Conservation (phyloP, 2,797 vertebrate genomes). For the Myoxocephalus aenaeus region DNA sequence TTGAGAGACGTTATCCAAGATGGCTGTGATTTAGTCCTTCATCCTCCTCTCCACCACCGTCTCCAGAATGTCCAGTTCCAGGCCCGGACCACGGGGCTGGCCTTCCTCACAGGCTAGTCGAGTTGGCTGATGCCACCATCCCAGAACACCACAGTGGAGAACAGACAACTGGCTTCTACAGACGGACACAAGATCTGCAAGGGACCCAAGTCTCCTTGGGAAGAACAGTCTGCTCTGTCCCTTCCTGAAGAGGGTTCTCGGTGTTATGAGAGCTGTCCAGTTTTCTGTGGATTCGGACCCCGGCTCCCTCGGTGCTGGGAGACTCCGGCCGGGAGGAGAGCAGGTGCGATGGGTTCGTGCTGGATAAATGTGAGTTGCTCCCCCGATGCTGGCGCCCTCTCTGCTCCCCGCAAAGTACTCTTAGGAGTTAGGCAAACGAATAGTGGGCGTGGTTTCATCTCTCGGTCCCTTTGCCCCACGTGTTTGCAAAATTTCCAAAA, state of each 20-base stretch:
- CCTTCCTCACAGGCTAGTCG: neutral
- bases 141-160: neutral
- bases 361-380: neutral
- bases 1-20: constrained; percentile 42
- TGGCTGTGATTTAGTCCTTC: neutral
- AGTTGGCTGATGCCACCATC: no score
- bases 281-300: neutral
- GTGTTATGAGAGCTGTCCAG: neutral
- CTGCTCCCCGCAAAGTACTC: neutral
- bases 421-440: neutral
- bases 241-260: neutral
- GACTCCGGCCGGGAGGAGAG: neutral
- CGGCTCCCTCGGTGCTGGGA: neutral
- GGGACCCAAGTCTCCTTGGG: neutral
- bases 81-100: neutral
- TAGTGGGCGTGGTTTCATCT: neutral
- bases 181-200: neutral
- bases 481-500: neutral
- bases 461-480: neutral
- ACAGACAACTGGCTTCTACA: neutral
- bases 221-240: neutral
- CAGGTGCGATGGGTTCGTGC: neutral
- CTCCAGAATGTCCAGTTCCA: neutral
- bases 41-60: neutral
- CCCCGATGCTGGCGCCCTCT: no score